Base-by-base conservation (phyloP, 2,113 vertebrate species). In the Platichthys stellatus region DNA sequence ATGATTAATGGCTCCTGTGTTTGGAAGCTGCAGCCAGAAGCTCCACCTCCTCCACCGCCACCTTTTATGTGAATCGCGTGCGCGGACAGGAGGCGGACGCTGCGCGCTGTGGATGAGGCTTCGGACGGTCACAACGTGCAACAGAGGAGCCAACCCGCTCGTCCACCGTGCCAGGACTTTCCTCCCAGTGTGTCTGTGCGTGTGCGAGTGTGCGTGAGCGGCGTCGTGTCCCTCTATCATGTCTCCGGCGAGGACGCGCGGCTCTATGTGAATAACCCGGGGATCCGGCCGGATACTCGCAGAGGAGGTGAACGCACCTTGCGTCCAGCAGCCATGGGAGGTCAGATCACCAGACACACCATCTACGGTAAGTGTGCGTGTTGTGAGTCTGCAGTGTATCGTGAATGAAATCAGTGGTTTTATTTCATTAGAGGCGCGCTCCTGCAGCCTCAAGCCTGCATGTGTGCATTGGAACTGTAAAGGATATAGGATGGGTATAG, bases 271-370 rank as follows among this genome's bases (percentile, higher is more conserved):
- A 84, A 81, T 18, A 35, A 13, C 28, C 20, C 15, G 78, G n/a
- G 71, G 69, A 75, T 76, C 70, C 69, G 45, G 57, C 69, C 89
- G 81, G 81, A 43, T 74, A 70, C 82, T 86, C 63, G 69, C 63
- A 89, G 70, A 84, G 61, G 88, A 93, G 92, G 89, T 81, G 80
- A 74, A 88, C 77, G 92, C 92, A 94, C 90, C 89, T 92, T 70
- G 87, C 86, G 81, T 91, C 40, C 40, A 2, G 80, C 88, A 67
- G 90, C 85, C 82, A 97, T 97, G 97, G 97, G 97, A 88, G 96
- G 94, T 92, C 96, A 96, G 94, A 93, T 96, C 88, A 96, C 96
- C 68, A 93, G 95, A 76, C 94, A 87, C 85, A 93, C 92, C 66
- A 88, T 95, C 76, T 95, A 95, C 87, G 96, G 96, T 97, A 96